Percentiles rank a stretch among this genome's conserved stretches.
Conservation (phyloP, 2,888 invertebrate genomes). For the Microdon myrmicae region DNA sequence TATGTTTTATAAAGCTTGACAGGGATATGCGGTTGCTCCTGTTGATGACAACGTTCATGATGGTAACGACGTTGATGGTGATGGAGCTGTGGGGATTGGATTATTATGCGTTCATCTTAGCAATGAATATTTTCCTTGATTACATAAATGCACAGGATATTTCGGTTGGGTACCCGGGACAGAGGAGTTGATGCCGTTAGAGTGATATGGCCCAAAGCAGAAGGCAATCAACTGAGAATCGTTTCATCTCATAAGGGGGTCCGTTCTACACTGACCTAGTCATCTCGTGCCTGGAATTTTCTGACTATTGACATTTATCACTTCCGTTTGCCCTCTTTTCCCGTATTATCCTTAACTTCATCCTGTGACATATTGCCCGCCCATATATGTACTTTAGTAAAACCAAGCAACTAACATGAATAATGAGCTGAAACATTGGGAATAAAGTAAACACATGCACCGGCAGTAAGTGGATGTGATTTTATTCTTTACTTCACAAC, state of each 20-base stretch:
- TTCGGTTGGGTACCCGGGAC: slow-evolving; percentile 12
- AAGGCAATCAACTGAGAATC: slow-evolving; percentile 40
- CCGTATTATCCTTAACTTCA: slow-evolving; percentile 8
- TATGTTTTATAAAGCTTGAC: slow-evolving; percentile 21
- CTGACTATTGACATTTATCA: slow-evolving; percentile 39
- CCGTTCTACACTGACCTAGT: slow-evolving; percentile 37
- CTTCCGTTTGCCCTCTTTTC: neutral
- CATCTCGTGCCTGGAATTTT: slow-evolving; percentile 40
- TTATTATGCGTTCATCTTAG: slow-evolving; percentile 8
- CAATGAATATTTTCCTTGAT: slow-evolving; percentile 13
- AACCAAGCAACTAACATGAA: no score
- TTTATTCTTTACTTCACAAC: slow-evolving; percentile 22
- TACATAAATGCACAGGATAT: slow-evolving; percentile 21
- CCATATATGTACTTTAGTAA: no score
- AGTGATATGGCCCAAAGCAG: slow-evolving; percentile 9
- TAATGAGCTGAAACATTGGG: slow-evolving; percentile 9
- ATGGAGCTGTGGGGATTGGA: neutral
- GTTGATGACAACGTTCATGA: neutral
- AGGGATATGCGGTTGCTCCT: slow-evolving; percentile 6
- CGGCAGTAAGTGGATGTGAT: neutral
- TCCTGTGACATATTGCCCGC: no score
- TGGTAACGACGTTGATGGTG: slow-evolving; percentile 1
- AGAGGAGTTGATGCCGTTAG: slow-evolving; percentile 5
- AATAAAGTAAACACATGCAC: neutral
- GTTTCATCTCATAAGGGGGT: slow-evolving; percentile 22